Evolutionary conservation across 2,113 vertebrate genomes (phyloP).

Genomic region (Pagrus major): DNA sequence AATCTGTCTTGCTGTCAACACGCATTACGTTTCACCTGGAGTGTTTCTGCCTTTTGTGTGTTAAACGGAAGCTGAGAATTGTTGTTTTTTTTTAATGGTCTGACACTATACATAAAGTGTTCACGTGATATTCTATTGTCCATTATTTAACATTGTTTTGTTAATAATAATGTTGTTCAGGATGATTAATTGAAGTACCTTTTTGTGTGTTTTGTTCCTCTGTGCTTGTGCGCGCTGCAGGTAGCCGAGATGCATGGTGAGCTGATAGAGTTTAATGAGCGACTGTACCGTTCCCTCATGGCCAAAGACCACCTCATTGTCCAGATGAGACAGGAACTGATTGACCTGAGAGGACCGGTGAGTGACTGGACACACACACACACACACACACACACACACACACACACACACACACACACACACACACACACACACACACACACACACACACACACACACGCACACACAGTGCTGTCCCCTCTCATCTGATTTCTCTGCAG

Average conservation of each 20-base stretch:
- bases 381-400: slow-evolving; percentile 28
- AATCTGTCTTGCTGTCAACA: slow-evolving; percentile 58
- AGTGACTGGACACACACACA: slow-evolving; percentile 68
- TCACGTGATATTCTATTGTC: neutral
- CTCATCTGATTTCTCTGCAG: slow-evolving; percentile 25
- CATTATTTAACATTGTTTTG: neutral
- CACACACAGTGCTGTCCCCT: slow-evolving; percentile 15
- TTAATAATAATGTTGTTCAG: neutral
- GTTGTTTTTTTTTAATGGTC: neutral
- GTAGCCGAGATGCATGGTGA: slow-evolving; percentile 99
- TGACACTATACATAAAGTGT: neutral
- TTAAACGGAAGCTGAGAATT: neutral
- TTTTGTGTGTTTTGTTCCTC: slow-evolving; percentile 7
- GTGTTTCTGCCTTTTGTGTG: slow-evolving; percentile 36
- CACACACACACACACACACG: slow-evolving; percentile 23
- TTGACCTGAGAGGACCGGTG: slow-evolving; percentile 96
- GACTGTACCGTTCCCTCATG: slow-evolving; percentile 94
- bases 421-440: slow-evolving; percentile 30
- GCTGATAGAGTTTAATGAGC: slow-evolving; percentile 98
- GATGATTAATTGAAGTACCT: slow-evolving; percentile 16
- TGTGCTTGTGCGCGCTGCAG: slow-evolving; percentile 84
- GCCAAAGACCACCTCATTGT: slow-evolving; percentile 96
- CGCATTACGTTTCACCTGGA: slow-evolving; percentile 46
- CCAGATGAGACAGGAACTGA: slow-evolving; percentile 98
- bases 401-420: slow-evolving; percentile 28